These are phyloP conservation scores for Neocrepidodera transversa DNA, from an alignment of 2,888 invertebrate genomes.

Conservation along the genomic window DNA sequence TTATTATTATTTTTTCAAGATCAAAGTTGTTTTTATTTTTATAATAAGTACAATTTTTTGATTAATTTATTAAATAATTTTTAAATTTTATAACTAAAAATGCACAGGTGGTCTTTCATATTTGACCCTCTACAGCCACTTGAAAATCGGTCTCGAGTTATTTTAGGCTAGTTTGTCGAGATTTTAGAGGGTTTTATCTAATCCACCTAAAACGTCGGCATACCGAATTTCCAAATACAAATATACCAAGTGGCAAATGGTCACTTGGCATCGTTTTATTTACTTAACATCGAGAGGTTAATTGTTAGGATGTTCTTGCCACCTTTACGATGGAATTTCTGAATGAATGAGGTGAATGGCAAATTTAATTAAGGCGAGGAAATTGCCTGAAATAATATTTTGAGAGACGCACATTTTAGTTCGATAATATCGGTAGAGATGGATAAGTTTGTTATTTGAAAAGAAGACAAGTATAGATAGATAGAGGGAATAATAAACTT, in stretches of 20 bases:
- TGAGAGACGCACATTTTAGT: constrained; percentile 48
- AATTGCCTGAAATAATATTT: constrained; percentile 54
- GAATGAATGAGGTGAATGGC: constrained; percentile 41
- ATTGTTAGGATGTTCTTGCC: constrained; percentile 40
- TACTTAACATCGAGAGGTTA: constrained; percentile 47
- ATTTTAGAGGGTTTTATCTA: constrained; percentile 41
- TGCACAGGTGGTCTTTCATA: constrained; percentile 43
- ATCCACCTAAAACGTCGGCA: constrained; percentile 39
- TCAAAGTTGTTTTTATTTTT: too few relatives aligned
- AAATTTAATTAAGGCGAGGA: constrained; percentile 50
- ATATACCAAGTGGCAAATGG: background rate
- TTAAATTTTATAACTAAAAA: background rate
- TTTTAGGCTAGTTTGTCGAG: constrained; percentile 45
- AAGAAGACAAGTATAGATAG: background rate
- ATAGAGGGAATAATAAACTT: too few relatives aligned
- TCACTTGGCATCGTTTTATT: constrained; percentile 34
- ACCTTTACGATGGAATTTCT: constrained; percentile 29
- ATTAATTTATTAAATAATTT: too few relatives aligned
- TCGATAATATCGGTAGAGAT: background rate
- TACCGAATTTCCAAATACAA: constrained; percentile 30
- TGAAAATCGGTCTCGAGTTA: constrained; percentile 39
- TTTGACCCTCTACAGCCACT: constrained; percentile 39
- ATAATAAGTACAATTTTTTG: too few relatives aligned
- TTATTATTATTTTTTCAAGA: too few relatives aligned
- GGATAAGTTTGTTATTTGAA: constrained; percentile 24